Base-by-base conservation (phyloP, 2,888 invertebrate species). In the Rotaria socialis region DNA sequence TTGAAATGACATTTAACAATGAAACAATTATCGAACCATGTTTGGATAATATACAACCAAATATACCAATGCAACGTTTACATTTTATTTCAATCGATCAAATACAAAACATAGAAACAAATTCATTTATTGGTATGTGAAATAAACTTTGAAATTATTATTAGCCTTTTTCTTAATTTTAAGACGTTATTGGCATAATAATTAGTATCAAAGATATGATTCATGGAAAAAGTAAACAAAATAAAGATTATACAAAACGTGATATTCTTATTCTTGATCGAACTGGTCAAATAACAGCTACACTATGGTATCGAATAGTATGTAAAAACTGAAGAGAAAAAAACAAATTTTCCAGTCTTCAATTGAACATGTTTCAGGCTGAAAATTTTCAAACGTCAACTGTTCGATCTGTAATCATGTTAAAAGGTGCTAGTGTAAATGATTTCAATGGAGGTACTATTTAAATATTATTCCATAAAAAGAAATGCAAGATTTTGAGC, bases 121-220 rank as follows among this genome's bases (percentile, higher is more conserved):
- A 95, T 88, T 80, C 80, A 80, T 80, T 47, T n/a, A 80, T 80
- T 47, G 80, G 80, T 80, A 8, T 80, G 24, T 80, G 24, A 47
- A 5, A 80, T 0, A 11, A 67, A 10, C 52, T 52, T 52, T 52
- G 16, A 35, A 4, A 14, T 24, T 50, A 58, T 41, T 47, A 8
- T 14, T 50, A 50, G 8, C 14, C 50, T 50, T 56, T 52, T 87
- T 74, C 4, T 47, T 24, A 5, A 3, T 80, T 43, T 80, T 24
- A 24, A 95, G 97, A 98, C 93, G 92, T 96, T 1, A 94, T 97
- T 90, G 97, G 96, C 19, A 94, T 98, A 16, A 95, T 95, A 89
- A 95, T 95, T 90, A 92, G 92, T 19, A 93, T 93, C 0, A 92
- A 93, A 0, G 96, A 96, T 87, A 87, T 96, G 1, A 93, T 93